These are phyloP conservation scores for Pristionchus exspectatus DNA, from an alignment of 2,888 invertebrate species.

Conservation along the genomic window DNA sequence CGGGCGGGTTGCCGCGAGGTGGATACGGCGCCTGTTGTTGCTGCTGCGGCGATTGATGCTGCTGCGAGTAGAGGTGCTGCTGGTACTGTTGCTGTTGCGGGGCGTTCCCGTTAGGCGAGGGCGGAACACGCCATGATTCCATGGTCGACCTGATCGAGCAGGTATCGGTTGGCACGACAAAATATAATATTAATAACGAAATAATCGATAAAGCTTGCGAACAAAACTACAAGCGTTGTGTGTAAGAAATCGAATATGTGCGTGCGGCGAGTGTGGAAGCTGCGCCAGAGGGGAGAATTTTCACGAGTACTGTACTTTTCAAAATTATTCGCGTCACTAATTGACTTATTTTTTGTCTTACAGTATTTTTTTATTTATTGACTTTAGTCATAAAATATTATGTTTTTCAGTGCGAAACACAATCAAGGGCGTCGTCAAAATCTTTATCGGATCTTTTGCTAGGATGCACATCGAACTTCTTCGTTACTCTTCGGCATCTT, in stretches of 20 bases:
- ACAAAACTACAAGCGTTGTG: not conserved
- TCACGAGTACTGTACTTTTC: not conserved
- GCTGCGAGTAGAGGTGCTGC: constrained; percentile 8
- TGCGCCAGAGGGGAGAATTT: not conserved
- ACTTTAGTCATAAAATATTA: not conserved
- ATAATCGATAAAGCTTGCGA: not conserved
- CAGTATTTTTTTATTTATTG: not conserved
- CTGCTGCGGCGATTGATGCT: not conserved
- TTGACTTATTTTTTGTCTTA: not conserved
- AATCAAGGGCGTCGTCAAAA: constrained; percentile 11
- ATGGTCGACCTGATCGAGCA: not conserved
- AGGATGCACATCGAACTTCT: not conserved
- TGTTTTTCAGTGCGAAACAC: not conserved
- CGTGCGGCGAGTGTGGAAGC: constrained; percentile 16
- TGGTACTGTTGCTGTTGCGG: constrained; percentile 24
- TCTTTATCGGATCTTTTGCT: constrained; percentile 32
- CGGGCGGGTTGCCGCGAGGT: constrained; percentile 25
- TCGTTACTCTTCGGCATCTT: not conserved
- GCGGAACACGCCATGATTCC: constrained; percentile 45
- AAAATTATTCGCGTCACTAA: not conserved
- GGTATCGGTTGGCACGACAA: not conserved
- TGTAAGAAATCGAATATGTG: constrained; percentile 1
- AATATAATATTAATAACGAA: not conserved
- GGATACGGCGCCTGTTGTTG: not conserved
- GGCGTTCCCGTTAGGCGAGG: not conserved